Conservation (phyloP, 2,797 vertebrate species). For the Megalops cyprinoides region DNA sequence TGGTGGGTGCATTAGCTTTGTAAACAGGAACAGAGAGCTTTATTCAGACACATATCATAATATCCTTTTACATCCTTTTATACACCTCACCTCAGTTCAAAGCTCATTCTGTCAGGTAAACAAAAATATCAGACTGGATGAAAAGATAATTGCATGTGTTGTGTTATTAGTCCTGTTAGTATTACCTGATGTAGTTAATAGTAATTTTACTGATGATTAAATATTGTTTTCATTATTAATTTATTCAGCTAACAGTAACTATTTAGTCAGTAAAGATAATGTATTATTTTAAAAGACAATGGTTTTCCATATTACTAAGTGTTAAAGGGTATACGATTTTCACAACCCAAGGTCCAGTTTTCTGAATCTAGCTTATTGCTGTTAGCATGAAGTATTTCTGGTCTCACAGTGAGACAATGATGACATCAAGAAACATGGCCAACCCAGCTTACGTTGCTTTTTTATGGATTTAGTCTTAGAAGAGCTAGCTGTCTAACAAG, state of each 20-base stretch:
- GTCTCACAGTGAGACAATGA: background rate
- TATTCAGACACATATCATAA: too few relatives aligned
- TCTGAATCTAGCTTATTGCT: too few relatives aligned
- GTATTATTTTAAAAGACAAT: background rate
- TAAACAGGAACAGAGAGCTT: background rate
- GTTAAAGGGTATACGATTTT: background rate
- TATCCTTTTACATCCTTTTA: background rate
- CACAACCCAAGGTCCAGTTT: background rate
- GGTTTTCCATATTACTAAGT: background rate
- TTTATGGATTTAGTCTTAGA: too few relatives aligned
- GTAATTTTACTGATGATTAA: background rate
- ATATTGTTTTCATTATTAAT: background rate
- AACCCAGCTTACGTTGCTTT: too few relatives aligned
- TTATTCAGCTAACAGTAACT: background rate
- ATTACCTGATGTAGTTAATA: background rate
- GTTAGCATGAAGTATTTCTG: background rate
- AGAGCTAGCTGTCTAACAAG: background rate
- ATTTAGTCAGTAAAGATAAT: background rate
- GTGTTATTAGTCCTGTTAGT: background rate
- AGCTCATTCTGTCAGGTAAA: too few relatives aligned
- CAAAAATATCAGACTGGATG: too few relatives aligned
- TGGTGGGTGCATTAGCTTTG: background rate
- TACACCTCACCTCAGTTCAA: background rate
- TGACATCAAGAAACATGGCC: background rate
- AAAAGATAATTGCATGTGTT: background rate